Base-by-base conservation (phyloP, 2,113 vertebrate genomes). In the Odontesthes bonariensis region DNA sequence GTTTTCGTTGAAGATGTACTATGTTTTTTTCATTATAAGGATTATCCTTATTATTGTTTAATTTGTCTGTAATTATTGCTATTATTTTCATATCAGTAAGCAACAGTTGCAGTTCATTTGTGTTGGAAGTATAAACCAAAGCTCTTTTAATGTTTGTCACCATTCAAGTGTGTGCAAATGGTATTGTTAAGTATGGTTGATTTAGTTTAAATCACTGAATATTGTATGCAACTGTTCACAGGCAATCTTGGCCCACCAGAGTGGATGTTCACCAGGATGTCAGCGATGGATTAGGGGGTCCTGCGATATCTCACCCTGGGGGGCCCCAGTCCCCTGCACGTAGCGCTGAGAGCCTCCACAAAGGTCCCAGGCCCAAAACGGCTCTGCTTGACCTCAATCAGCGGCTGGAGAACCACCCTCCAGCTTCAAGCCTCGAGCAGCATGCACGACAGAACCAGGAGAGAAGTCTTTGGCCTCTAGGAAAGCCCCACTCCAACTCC, bases 181-280 rank as follows among this genome's bases (percentile, higher is more conserved):
- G 27, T 27, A 27, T 27, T 27, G 27, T 27, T 27, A 27, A 16
- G 42, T 16, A 42, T 12, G 10, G 8, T 40, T 13, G 4, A 44
- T 44, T 44, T 2, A 14, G 3, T 44, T 44, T 14, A 44, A 46
- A 47, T 9, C 27, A 40, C 8, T 66, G 12, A 69, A 60, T 8
- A 27, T 12, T 40, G 16, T 64, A 6, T 81, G 71, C 20, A 27
- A 76, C 66, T 40, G 10, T 70, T 73, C 8, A 64, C 73, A 99
- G 98, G 92, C 98, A 99, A 19, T 99, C 98, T 0, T 99, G 98
- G 98, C 98, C 98, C 0, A 98, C 97, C 40, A 98, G 97, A 90
- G 97, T 97, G 0, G 97, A 98, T 10, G 96, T 98, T 22, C 96
- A 98, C 27, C 98, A 99, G 79, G 97, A 99, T 79, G 95, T 99